A percentile compares a stretch with the other conserved stretches of the same genome.
Conservation (phyloP, 2,113 vertebrate species). For the Tiliqua scincoides region DNA sequence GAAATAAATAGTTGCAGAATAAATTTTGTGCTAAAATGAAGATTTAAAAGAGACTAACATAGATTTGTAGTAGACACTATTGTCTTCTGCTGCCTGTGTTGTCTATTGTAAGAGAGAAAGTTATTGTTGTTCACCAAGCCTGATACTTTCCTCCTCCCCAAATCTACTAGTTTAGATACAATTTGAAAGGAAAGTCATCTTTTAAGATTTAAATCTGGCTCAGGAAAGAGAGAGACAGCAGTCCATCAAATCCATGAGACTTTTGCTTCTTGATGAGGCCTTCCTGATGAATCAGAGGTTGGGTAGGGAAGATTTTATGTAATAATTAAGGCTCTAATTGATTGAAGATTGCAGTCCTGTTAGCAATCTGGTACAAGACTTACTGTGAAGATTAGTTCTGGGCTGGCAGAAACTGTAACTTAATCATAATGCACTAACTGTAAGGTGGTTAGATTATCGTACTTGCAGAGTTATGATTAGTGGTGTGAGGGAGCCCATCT, state of each 20-base stretch:
- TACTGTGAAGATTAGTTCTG: neutral
- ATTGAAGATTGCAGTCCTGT: neutral
- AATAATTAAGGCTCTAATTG: neutral
- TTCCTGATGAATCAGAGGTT: neutral
- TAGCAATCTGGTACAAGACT: neutral
- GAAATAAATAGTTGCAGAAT: neutral
- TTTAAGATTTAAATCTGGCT: neutral
- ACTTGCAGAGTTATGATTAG: neutral
- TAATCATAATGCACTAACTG: neutral
- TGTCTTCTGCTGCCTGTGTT: neutral
- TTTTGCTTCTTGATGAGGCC: neutral
- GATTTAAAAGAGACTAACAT: neutral
- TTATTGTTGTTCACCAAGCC: no score
- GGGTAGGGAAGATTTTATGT: neutral
- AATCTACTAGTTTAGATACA: neutral
- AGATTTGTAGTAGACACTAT: neutral
- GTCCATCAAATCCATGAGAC: no score
- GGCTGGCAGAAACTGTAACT: neutral
- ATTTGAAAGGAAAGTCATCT: neutral
- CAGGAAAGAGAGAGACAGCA: neutral
- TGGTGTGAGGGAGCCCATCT: neutral
- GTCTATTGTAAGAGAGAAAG: neutral
- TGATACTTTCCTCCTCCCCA: no score
- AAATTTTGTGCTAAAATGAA: neutral
- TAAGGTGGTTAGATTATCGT: neutral